These are phyloP conservation scores for Lithophane ornitopus DNA, from an alignment of 2,888 invertebrate genomes.

Conservation along the genomic window DNA sequence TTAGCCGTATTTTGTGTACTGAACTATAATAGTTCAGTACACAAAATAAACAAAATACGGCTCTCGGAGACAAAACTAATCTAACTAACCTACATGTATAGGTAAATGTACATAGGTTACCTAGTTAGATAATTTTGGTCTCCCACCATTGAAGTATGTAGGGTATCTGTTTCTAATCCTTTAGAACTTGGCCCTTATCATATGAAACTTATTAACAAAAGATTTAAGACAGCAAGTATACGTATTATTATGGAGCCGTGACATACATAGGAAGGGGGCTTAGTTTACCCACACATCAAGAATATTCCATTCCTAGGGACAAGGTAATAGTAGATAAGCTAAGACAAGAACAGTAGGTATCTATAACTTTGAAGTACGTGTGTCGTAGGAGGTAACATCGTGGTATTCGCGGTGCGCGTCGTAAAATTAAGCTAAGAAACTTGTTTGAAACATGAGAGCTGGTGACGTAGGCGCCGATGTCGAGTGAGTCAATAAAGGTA, in stretches of 20 bases:
- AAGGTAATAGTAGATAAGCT: constrained; percentile 14
- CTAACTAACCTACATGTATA: too few relatives aligned
- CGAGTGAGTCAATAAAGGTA: not conserved
- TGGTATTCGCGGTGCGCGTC: not conserved
- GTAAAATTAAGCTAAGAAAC: not conserved
- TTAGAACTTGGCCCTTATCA: not conserved
- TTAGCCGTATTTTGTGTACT: not conserved
- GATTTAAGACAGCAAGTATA: not conserved
- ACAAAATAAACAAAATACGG: too few relatives aligned
- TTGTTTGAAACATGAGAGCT: constrained; percentile 7
- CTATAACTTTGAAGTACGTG: constrained; percentile 2
- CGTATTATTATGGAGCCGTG: not conserved
- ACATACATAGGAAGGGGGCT: not conserved
- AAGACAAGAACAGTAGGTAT: not conserved
- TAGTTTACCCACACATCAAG: too few relatives aligned
- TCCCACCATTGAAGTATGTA: not conserved
- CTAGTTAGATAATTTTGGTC: not conserved
- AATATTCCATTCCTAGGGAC: not conserved
- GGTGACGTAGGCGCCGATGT: not conserved
- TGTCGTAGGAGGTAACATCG: not conserved
- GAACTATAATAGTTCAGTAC: too few relatives aligned
- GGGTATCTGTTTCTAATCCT: not conserved
- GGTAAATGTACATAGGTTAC: too few relatives aligned
- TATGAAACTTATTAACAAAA: not conserved
- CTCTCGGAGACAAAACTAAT: too few relatives aligned